Percentiles rank a stretch among this genome's conserved stretches.
Evolutionary conservation across 1,140 invertebrate species (phyloP).

Genomic region (Tetranychus cinnabarinus): DNA sequence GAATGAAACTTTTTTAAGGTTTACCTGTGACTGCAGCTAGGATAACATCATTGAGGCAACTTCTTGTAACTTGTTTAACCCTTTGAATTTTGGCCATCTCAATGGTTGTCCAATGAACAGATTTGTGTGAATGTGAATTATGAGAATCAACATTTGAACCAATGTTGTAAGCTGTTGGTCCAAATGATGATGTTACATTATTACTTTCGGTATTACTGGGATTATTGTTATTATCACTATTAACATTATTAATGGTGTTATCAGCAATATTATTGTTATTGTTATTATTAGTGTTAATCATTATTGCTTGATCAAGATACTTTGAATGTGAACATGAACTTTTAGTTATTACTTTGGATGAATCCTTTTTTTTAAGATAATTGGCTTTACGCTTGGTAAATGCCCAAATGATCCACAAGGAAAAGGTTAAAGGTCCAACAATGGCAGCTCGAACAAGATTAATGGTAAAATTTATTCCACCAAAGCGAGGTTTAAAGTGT

Average conservation of each 20-base stretch:
- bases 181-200: too few relatives aligned
- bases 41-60: conserved; percentile 26
- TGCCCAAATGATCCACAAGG: conserved; percentile 23
- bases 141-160: too few relatives aligned
- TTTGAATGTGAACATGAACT: not conserved
- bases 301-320: not conserved
- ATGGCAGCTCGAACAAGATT: conserved; percentile 26
- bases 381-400: conserved; percentile 11
- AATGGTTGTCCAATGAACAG: conserved; percentile 6
- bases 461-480: conserved; percentile 21
- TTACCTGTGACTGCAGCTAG: conserved; percentile 26
- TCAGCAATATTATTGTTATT: too few relatives aligned
- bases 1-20: too few relatives aligned
- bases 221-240: too few relatives aligned
- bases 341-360: not conserved
- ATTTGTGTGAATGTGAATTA: conserved; percentile 14
- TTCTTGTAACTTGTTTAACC: conserved; percentile 28
- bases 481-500: conserved; percentile 22
- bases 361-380: not conserved
- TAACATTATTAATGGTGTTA: too few relatives aligned
- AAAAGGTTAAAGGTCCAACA: conserved; percentile 27
- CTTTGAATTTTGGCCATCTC: conserved; percentile 17
- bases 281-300: too few relatives aligned
- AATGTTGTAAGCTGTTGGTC: too few relatives aligned
- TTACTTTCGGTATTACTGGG: too few relatives aligned